Evolutionary conservation across 1,140 invertebrate genomes (phyloP).

Genomic region (Papilio dardanus): DNA sequence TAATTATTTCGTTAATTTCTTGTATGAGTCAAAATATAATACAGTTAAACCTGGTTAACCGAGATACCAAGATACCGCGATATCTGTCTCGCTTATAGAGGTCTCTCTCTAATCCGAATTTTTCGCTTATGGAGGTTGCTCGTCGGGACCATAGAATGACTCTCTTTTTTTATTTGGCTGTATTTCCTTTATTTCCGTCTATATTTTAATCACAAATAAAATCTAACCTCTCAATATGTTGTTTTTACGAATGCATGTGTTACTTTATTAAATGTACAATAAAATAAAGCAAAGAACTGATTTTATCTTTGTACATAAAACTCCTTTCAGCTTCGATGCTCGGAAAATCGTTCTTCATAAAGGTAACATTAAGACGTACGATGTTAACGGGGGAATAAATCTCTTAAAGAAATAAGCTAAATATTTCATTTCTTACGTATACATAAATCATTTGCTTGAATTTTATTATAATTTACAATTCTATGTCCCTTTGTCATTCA

Average conservation of each 20-base stretch:
- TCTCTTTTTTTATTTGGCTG: too few relatives aligned
- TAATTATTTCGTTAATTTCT: too few relatives aligned
- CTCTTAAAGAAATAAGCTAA: constrained; percentile 11
- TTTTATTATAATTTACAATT: constrained; percentile 8
- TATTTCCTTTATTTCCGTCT: too few relatives aligned
- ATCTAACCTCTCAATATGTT: neutral
- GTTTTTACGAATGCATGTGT: neutral
- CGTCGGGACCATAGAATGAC: too few relatives aligned
- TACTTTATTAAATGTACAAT: neutral
- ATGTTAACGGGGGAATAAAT: constrained; percentile 21
- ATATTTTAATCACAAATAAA: too few relatives aligned
- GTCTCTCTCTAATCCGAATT: too few relatives aligned
- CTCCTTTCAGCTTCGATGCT: neutral
- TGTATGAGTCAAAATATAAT: too few relatives aligned
- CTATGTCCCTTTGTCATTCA: constrained; percentile 4
- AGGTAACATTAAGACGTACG: constrained; percentile 13
- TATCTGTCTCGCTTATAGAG: too few relatives aligned
- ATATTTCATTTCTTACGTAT: constrained; percentile 24
- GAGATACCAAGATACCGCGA: too few relatives aligned
- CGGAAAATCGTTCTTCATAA: constrained; percentile 18
- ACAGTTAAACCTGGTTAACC: too few relatives aligned
- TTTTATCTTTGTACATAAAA: neutral
- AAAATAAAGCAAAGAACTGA: neutral
- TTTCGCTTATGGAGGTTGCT: too few relatives aligned
- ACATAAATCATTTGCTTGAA: constrained; percentile 16